These are phyloP conservation scores for Frieseomelitta varia DNA, from an alignment of 1,140 invertebrate genomes.

Conservation along the genomic window DNA sequence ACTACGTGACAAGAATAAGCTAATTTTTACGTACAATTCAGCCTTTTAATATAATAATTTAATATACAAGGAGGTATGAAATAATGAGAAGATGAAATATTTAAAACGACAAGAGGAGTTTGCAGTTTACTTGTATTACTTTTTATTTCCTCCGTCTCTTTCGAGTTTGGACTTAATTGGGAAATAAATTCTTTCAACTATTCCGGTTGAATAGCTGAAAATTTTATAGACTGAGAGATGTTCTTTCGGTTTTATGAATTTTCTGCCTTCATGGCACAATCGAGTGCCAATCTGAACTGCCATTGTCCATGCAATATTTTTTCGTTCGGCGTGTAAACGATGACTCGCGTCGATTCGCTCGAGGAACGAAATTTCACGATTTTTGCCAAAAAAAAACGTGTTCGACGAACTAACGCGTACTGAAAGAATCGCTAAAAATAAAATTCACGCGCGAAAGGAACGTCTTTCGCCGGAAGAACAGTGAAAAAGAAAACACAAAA, in stretches of 20 bases:
- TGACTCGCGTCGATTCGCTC: background rate
- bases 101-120: too few species aligned
- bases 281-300: background rate
- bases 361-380: background rate
- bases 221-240: background rate
- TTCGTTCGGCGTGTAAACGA: background rate
- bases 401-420: background rate
- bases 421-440: constrained; percentile 23
- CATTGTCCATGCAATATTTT: background rate
- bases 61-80: too few species aligned
- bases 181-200: too few species aligned
- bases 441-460: background rate
- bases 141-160: too few species aligned
- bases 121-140: too few species aligned
- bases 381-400: background rate
- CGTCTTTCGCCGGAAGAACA: background rate
- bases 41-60: too few species aligned
- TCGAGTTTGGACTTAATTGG: too few species aligned
- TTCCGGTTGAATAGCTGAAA: too few species aligned
- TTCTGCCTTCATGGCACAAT: background rate
- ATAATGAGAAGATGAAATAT: too few species aligned
- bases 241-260: background rate
- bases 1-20: too few species aligned
- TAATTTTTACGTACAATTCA: too few species aligned
- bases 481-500: background rate